These are phyloP conservation scores for Planococcus citri DNA, from an alignment of 1,140 invertebrate genomes.

Conservation along the genomic window DNA sequence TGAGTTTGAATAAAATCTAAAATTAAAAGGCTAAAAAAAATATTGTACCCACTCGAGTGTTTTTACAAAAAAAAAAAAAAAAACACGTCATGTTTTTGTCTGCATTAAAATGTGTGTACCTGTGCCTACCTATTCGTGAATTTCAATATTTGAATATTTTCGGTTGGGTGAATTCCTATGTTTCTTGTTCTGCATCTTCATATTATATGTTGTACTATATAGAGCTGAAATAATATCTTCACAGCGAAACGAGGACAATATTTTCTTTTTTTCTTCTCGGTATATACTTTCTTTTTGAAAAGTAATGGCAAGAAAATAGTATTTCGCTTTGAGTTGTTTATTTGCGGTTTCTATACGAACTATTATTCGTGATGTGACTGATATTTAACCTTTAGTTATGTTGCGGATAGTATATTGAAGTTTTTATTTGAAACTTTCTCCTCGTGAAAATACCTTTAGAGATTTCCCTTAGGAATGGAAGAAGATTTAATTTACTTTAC, in stretches of 20 bases:
- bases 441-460: neutral
- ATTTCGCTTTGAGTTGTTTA: slow-evolving; percentile 3
- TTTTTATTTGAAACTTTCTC: slow-evolving; percentile 1
- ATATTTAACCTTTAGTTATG: slow-evolving; percentile 4
- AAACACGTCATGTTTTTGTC: too few species aligned
- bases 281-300: neutral
- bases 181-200: too few species aligned
- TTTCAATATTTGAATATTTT: too few species aligned
- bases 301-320: neutral
- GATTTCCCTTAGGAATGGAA: neutral
- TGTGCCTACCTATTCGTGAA: too few species aligned
- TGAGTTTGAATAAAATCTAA: too few species aligned
- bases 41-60: too few species aligned
- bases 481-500: slow-evolving; percentile 8
- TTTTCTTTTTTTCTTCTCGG: neutral
- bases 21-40: too few species aligned
- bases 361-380: slow-evolving; percentile 5
- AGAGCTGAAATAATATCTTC: too few species aligned
- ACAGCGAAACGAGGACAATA: neutral
- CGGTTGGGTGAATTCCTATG: too few species aligned
- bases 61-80: too few species aligned
- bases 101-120: too few species aligned
- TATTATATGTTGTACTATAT: too few species aligned
- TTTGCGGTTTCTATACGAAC: neutral
- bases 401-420: neutral